Evolutionary conservation across 2,113 vertebrate genomes (phyloP).

Genomic region (Gymnobelideus leadbeateri): DNA sequence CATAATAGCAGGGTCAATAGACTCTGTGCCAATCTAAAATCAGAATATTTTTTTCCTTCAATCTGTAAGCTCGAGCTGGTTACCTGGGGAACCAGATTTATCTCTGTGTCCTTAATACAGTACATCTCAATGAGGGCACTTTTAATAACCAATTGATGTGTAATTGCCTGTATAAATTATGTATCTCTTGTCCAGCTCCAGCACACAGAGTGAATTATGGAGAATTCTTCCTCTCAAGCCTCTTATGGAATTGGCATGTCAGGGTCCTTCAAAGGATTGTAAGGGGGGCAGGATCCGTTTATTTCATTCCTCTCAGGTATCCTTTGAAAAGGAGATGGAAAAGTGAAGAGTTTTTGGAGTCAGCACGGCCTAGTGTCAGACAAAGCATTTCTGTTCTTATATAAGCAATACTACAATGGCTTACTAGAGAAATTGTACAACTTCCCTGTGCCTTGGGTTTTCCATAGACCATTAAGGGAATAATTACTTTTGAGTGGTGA

Average conservation of each 20-base stretch:
- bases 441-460: not conserved
- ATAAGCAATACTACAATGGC: not conserved
- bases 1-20: slow-evolving; percentile 62
- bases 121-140: slow-evolving; percentile 83
- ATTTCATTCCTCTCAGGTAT: slow-evolving; percentile 30
- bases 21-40: slow-evolving; percentile 52
- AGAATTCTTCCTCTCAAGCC: slow-evolving; percentile 65
- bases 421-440: not conserved
- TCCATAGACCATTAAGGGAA: not conserved
- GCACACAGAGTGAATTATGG: slow-evolving; percentile 78
- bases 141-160: slow-evolving; percentile 88
- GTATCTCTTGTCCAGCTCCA: slow-evolving; percentile 73
- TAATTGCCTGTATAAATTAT: slow-evolving; percentile 89
- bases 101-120: slow-evolving; percentile 81
- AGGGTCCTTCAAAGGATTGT: slow-evolving; percentile 49
- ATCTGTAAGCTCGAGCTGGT: slow-evolving; percentile 69
- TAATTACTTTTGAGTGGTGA: not conserved
- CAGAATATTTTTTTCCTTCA: slow-evolving; percentile 66
- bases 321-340: slow-evolving; percentile 37
- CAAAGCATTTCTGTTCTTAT: slow-evolving; percentile 7
- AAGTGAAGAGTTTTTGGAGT: not conserved
- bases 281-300: slow-evolving; percentile 35
- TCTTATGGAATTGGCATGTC: not conserved
- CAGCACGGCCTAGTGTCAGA: not conserved
- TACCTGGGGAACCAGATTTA: slow-evolving; percentile 86